Base-by-base conservation (phyloP, 2,888 invertebrate genomes). In the Aproaerema taeniolella region DNA sequence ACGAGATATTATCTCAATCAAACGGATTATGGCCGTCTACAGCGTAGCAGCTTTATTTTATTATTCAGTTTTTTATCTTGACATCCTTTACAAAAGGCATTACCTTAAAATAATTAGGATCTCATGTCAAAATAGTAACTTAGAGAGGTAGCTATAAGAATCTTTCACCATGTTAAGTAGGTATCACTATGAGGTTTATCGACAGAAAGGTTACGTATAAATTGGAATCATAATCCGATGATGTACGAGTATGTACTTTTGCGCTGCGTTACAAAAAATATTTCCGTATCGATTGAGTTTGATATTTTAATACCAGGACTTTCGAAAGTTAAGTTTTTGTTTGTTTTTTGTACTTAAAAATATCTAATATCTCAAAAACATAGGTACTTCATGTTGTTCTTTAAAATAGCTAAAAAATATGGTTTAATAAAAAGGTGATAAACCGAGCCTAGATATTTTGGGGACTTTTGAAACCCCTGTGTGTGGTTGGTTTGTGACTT, bases 221-320 rank as follows among this genome's bases (percentile, higher is more conserved):
- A 80, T 80, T 76, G 69, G 68, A 71, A 65, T 70, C 68, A 59
- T 80, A 81, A 83, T 79, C 82, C 77, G 69, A 66, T 79, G 82
- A 81, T 74, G 66, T 71, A 79, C 75, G 20, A 20, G 20, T 4
- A 20, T 20, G 5, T 6, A 20, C 20, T 20, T 73, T 69, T 77
- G 58, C 63, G 49, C 52, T 50, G 55, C 50, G 54, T 50, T 47
- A 55, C 53, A 63, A 66, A 78, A 73, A 75, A 64, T 61, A 62
- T 60, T 60, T 58, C 58, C 58, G 58, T 59, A 60, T 61, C 58
- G 53, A 58, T 45, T 56, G 57, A 62, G 53, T 66, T 71, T 77
- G 75, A 77, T 73, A 76, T 69, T 71, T 76, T 77, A 68, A 77
- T 79, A 67, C n/a, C n/a, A n/a, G n/a, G n/a, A n/a, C n/a, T n/a